Conservation (phyloP, 2,797 vertebrate genomes). For the Sebastes itinus region DNA sequence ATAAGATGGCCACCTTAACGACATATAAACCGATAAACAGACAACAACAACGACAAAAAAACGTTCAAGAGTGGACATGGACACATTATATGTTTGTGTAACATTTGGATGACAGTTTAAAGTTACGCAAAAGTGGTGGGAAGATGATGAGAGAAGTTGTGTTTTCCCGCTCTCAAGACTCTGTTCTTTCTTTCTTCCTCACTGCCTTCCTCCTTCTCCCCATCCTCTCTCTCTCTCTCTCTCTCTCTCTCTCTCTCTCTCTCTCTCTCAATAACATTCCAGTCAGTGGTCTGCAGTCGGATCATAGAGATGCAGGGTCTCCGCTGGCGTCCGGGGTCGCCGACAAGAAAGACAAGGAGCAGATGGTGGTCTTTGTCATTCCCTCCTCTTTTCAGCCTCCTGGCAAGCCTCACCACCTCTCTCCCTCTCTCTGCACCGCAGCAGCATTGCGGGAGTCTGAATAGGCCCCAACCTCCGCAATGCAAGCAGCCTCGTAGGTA, state of each 20-base stretch:
- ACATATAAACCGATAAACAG: no score
- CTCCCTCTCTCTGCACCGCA: constrained; percentile 51
- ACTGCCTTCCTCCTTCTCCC: constrained; percentile 31
- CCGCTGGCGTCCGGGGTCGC: constrained; percentile 88
- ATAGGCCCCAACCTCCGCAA: constrained; percentile 87
- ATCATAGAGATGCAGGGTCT: constrained; percentile 88
- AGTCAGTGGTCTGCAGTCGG: constrained; percentile 87
- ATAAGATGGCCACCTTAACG: no score
- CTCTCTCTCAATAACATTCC: constrained; percentile 91
- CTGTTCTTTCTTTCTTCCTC: constrained; percentile 4
- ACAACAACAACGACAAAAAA: no score
- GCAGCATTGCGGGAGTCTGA: constrained; percentile 78
- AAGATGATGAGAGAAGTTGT: constrained; percentile 50
- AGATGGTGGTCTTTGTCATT: constrained; percentile 95
- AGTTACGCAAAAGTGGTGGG: constrained; percentile 46
- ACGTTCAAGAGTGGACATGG: no score
- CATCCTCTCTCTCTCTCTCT: constrained; percentile 82
- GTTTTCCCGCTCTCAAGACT: constrained; percentile 86
- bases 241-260: constrained; percentile 57
- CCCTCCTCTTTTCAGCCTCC: constrained; percentile 90
- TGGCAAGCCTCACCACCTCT: constrained; percentile 83
- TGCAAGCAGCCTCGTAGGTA: constrained; percentile 93
- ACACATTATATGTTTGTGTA: background rate
- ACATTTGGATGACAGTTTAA: constrained; percentile 23
- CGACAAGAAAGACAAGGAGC: constrained; percentile 95